Evolutionary conservation across 2,113 vertebrate species (phyloP), one percentile per base, ranked within the genome.

Genomic region (Dicaeum eximium): DNA sequence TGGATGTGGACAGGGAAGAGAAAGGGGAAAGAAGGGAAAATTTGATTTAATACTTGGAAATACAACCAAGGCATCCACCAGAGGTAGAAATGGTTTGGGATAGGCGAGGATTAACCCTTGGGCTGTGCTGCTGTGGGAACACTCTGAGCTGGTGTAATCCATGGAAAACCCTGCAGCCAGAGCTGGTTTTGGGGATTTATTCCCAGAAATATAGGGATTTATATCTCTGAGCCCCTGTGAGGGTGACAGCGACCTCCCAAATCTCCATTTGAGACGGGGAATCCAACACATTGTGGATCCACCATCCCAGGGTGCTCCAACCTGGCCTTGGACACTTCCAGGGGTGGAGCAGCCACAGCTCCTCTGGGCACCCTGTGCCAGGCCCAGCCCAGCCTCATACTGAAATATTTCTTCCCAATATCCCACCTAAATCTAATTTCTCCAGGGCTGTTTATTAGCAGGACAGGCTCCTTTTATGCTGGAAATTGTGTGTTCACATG

Each of bases 1-100:
- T 89, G 77, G 93, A 78, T 74, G 65, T 2, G 56, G 74, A 92
- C 85, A 30, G 14, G 3, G 20, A 75, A 77, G 35, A 57, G 20
- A 30, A 70, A n/a, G n/a, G n/a, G n/a, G n/a, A n/a, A n/a, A n/a
- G n/a, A n/a, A n/a, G 48, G 56, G 24, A 79, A 87, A 75, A 33
- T 40, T 80, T 16, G 75, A 96, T 94, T 93, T 82, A 81, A 95
- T 75, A 25, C 38, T 31, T 45, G 42, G 73, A 81, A 92, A 71
- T 48, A 65, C 89, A 15, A 53, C n/a, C 18, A 23, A 64, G 74
- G 24, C 74, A 80, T 37, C 27, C 25, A 48, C 75, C 62, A 50
- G 56, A 90, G 69, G 51, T 4, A 24, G 60, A 51, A 40, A 28
- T 22, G 38, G 38, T 71, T 72, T 25, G 62, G 71, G 53, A 50